Base-by-base conservation (phyloP, 2,113 vertebrate genomes). In the Opisthocomus hoazin region DNA sequence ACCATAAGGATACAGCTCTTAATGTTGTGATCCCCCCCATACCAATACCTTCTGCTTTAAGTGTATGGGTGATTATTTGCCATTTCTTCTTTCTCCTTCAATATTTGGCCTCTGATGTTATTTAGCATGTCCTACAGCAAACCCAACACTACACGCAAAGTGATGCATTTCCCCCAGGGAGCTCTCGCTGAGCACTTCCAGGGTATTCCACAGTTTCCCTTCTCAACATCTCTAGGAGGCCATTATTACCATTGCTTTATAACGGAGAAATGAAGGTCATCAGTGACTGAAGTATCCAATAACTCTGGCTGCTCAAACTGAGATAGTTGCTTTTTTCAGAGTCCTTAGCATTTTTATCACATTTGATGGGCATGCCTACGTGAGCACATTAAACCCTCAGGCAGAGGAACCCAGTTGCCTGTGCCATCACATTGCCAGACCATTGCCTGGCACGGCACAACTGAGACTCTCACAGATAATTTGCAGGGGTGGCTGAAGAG, bases 371-470 rank as follows among this genome's bases (percentile, higher is more conserved):
- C 34, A 50, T 32, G 57, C 54, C 63, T 43, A 18, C 0, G 1
- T 21, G n/a, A 74, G 68, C 75, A 80, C 71, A 80, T 74, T 11
- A 84, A 84, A 74, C 61, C 48, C 64, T 74, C 32, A 23, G 75
- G 90, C 53, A 43, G 74, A 58, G 17, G 39, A 90, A 17, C 36
- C 34, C 45, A 10, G 46, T 12, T 64, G 66, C 39, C n/a, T 22
- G 18, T 5, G 34, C 81, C 3, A 5, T 50, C 50, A 57, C 7
- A 2, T 39, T 26, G 18, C 51, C 0, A 1, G 29, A 66, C 15
- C 69, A 29, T 15, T 0, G 0, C 45, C 77, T 53, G 60, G 58
- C 84, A 60, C 0, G 0, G 50, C 54, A 61, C 43, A 26, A 26
- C 22, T 6, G 64, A 61, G 74, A 56, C 16, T 48, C 48, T 56